phyloP scores from a whole-genome alignment of 2,113 vertebrate species.

The Anoplopoma fimbria region DNA sequence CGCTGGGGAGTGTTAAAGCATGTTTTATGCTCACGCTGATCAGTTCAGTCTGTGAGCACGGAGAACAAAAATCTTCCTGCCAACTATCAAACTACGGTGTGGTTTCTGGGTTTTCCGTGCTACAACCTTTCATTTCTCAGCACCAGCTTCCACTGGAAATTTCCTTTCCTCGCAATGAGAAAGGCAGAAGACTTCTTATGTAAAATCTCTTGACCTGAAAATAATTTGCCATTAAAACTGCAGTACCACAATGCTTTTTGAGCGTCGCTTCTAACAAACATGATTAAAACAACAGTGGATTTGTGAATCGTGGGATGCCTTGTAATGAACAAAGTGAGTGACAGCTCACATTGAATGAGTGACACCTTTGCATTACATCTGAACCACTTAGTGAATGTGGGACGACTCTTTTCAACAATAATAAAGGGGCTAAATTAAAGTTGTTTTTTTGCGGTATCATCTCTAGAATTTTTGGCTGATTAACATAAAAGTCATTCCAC shows the following conservation, averaged over 20 bases:
- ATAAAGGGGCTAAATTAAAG: constrained; percentile 3
- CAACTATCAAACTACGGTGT: constrained; percentile 50
- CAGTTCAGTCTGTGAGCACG: constrained; percentile 54
- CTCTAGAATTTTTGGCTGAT: not conserved
- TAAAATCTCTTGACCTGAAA: not conserved
- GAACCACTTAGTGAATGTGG: too few species aligned
- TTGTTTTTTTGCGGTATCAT: not conserved
- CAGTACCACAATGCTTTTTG: not conserved
- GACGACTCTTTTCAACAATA: too few species aligned
- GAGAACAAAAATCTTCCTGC: constrained; percentile 51
- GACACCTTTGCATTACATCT: constrained; percentile 38
- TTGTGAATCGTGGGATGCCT: constrained; percentile 45
- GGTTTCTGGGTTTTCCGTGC: constrained; percentile 65
- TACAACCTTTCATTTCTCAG: constrained; percentile 33
- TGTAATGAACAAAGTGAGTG: constrained; percentile 30
- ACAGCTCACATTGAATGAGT: constrained; percentile 37
- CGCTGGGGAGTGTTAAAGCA: constrained; percentile 13
- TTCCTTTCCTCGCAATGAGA: constrained; percentile 46
- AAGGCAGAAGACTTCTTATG: not conserved
- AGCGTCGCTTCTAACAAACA: constrained; percentile 14
- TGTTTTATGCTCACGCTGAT: constrained; percentile 38
- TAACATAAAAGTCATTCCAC: not conserved
- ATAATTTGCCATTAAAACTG: not conserved
- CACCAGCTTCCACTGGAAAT: constrained; percentile 50
- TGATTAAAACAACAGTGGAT: constrained; percentile 16